These are phyloP conservation scores for Epinephelus awoara DNA, from an alignment of 2,797 vertebrate genomes.

Conservation along the genomic window DNA sequence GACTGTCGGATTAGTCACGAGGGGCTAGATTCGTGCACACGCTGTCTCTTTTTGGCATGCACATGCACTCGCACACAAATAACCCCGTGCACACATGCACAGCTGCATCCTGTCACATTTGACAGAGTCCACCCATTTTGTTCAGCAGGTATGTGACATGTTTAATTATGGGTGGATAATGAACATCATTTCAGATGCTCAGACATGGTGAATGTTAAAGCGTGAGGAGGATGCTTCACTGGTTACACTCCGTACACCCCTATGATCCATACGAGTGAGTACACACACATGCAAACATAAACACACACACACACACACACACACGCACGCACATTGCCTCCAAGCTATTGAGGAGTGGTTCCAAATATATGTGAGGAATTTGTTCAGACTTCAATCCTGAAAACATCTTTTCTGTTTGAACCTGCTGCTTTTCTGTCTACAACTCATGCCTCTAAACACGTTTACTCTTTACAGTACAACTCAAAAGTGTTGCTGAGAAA, in stretches of 20 bases:
- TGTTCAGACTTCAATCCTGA: not conserved
- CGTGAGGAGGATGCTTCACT: conserved; percentile 4
- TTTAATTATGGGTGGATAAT: conserved; percentile 70
- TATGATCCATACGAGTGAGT: not conserved
- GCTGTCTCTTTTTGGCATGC: not conserved
- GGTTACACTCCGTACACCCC: not conserved
- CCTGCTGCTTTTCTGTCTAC: not conserved
- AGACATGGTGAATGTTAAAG: conserved; percentile 26
- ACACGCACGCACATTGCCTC: not conserved
- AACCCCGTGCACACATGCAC: conserved; percentile 12
- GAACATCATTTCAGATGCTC: conserved; percentile 52
- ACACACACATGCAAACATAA: not conserved
- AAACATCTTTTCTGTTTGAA: not conserved
- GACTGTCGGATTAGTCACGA: conserved; percentile 63
- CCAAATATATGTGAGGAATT: not conserved
- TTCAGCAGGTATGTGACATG: conserved; percentile 64
- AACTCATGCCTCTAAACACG: not conserved
- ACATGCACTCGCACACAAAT: not conserved
- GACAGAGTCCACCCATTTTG: conserved; percentile 39
- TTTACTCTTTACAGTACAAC: not conserved
- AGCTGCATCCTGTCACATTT: conserved; percentile 51
- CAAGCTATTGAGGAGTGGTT: not conserved
- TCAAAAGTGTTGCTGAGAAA: not conserved
- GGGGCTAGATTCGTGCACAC: conserved; percentile 1
- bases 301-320: not conserved